Evolutionary conservation across 1,140 invertebrate genomes (phyloP), one percentile per base, ranked within the genome.

Genomic region (Oryzaephilus surinamensis): DNA sequence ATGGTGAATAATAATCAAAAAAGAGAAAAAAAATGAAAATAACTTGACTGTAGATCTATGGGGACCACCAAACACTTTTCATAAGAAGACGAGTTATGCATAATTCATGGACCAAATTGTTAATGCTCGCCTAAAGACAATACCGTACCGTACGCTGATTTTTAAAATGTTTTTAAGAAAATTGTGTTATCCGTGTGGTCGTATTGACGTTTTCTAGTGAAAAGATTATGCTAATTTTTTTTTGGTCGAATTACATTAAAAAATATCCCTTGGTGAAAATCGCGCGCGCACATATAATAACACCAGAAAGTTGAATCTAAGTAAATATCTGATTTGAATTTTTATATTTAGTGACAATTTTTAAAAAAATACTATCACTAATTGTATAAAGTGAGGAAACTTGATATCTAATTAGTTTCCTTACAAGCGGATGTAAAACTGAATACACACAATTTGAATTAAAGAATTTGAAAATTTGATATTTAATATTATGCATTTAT

Each of bases 81-180:
- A n/a, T n/a, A n/a, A 43, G 38, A 43, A 43, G 41, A 43, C 41
- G 23, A 19, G 23, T 15, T 24, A 35, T 43, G 41, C 41, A 43
- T 43, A 38, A 43, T 43, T 43, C 41, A 43, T 43, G 35, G 33
- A 19, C 33, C 18, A 43, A 43, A 43, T 43, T 43, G 41, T 43
- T 43, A 43, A 43, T 43, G 41, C 41, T 33, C 41, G 41, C 41
- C 41, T 43, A 38, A 38, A 43, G 41, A 43, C 41, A 43, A 43
- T 43, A 43, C 20, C 29, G 32, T 33, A 26, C 32, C 32, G 30
- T n/a, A 38, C 28, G 41, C 33, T 38, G 41, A 43, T 43, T 43
- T 43, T 43, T 43, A 43, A 43, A 43, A 43, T 43, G 41, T 38
- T 43, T 43, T 43, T 43, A 43, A 38, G 41, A 43, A 43, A 43